phyloP scores from a whole-genome alignment of 2,797 vertebrate genomes.

The Microchirus variegatus region DNA sequence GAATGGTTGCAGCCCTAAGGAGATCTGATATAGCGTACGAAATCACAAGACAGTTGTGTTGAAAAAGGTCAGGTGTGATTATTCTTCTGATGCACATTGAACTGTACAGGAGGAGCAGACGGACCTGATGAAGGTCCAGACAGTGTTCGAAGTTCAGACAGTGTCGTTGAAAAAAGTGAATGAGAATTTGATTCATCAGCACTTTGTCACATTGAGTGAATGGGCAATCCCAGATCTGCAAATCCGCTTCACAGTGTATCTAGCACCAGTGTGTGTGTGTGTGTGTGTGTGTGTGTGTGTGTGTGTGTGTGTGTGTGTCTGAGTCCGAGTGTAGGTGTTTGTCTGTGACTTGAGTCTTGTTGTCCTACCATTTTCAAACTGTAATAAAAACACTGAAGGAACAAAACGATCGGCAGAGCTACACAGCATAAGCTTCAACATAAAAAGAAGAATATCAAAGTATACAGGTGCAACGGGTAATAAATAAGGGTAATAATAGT shows the following conservation, averaged over 20 bases:
- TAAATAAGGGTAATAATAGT: slow-evolving; percentile 93
- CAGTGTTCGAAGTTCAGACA: slow-evolving; percentile 68
- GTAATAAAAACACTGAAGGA: slow-evolving; percentile 74
- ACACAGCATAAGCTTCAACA: slow-evolving; percentile 85
- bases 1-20: slow-evolving; percentile 11
- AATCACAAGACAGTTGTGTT: slow-evolving; percentile 50
- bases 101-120: slow-evolving; percentile 36
- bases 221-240: slow-evolving; percentile 84
- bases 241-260: slow-evolving; percentile 96
- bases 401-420: slow-evolving; percentile 68
- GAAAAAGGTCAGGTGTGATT: slow-evolving; percentile 40
- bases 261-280: slow-evolving; percentile 96
- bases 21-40: slow-evolving; percentile 64
- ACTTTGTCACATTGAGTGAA: slow-evolving; percentile 81
- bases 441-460: slow-evolving; percentile 87
- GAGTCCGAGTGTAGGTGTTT: slow-evolving; percentile 48
- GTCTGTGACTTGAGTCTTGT: slow-evolving; percentile 74
- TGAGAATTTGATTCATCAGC: slow-evolving; percentile 62
- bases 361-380: slow-evolving; percentile 62
- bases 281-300: slow-evolving; percentile 78
- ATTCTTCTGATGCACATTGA: slow-evolving; percentile 45
- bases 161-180: slow-evolving; percentile 61
- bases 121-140: slow-evolving; percentile 45
- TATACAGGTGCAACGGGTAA: slow-evolving; percentile 94
- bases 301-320: slow-evolving; percentile 68